Evolutionary conservation across 2,888 invertebrate genomes (phyloP).

Genomic region (Cyclophora albipunctata): DNA sequence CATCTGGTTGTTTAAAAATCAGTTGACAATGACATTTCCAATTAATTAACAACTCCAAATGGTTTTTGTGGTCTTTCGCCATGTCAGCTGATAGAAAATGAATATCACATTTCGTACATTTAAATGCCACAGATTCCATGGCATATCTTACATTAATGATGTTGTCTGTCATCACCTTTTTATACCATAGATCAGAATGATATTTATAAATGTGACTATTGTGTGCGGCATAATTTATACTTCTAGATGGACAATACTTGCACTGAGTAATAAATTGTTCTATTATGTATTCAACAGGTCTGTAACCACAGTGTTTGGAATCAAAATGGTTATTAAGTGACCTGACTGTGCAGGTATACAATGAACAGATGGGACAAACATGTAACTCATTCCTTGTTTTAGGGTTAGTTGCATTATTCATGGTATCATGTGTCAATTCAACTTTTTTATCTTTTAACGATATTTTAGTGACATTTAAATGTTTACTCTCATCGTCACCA

Average conservation of each 20-base stretch:
- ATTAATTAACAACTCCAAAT: slow-evolving; percentile 35
- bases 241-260: slow-evolving; percentile 28
- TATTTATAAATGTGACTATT: slow-evolving; percentile 23
- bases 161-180: slow-evolving; percentile 2
- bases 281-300: slow-evolving; percentile 15
- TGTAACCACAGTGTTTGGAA: slow-evolving; percentile 27
- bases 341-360: slow-evolving; percentile 21
- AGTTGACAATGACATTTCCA: slow-evolving; percentile 48
- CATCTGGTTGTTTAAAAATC: slow-evolving; percentile 43
- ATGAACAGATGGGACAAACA: slow-evolving; percentile 32
- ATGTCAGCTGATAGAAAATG: slow-evolving; percentile 40
- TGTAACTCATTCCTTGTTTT: slow-evolving; percentile 4
- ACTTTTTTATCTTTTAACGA: too few species aligned
- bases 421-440: too few species aligned
- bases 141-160: slow-evolving; percentile 5
- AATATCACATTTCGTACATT: slow-evolving; percentile 48
- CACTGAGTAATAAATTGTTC: slow-evolving; percentile 33
- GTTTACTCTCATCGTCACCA: too few species aligned
- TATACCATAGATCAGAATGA: slow-evolving; percentile 16
- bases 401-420: background rate
- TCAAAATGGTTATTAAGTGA: slow-evolving; percentile 24
- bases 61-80: slow-evolving; percentile 38
- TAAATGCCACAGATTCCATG: slow-evolving; percentile 39
- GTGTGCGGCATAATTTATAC: slow-evolving; percentile 15
- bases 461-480: too few species aligned